Evolutionary conservation across 2,113 vertebrate species (phyloP).

Genomic region (Typhlomys cinereus): DNA sequence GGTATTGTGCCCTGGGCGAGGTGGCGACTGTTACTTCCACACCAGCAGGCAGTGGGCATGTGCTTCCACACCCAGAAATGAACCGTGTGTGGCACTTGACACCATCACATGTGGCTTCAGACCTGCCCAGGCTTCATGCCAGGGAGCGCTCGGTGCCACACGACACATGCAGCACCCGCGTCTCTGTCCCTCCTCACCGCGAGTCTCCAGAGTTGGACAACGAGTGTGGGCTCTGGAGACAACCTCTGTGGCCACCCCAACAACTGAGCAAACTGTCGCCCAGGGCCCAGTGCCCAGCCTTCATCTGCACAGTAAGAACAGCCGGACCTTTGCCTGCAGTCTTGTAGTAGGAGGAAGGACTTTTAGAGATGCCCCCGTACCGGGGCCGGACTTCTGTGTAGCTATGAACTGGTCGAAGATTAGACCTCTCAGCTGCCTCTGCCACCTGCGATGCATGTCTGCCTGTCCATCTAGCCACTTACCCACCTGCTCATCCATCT

Average conservation of each 20-base stretch:
- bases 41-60: fast-evolving
- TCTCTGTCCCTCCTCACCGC: background rate
- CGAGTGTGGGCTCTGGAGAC: fast-evolving
- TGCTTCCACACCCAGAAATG: background rate
- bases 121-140: too few species aligned
- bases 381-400: fast-evolving
- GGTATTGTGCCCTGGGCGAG: background rate
- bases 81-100: fast-evolving
- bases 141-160: fast-evolving
- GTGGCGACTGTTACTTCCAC: background rate
- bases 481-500: too few species aligned
- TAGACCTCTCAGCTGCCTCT: fast-evolving
- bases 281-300: background rate
- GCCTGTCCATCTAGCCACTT: background rate
- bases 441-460: background rate
- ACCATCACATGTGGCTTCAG: too few species aligned
- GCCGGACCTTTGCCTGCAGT: fast-evolving
- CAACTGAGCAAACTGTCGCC: background rate
- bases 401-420: too few species aligned
- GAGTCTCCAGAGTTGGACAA: background rate
- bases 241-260: too few species aligned
- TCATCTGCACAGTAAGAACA: fast-evolving
- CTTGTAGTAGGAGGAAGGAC: fast-evolving
- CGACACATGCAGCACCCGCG: fast-evolving
- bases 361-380: background rate